Evolutionary conservation across 2,113 vertebrate genomes (phyloP), one percentile per base, ranked within the genome.

Genomic region (Eudyptes chrysolophus): DNA sequence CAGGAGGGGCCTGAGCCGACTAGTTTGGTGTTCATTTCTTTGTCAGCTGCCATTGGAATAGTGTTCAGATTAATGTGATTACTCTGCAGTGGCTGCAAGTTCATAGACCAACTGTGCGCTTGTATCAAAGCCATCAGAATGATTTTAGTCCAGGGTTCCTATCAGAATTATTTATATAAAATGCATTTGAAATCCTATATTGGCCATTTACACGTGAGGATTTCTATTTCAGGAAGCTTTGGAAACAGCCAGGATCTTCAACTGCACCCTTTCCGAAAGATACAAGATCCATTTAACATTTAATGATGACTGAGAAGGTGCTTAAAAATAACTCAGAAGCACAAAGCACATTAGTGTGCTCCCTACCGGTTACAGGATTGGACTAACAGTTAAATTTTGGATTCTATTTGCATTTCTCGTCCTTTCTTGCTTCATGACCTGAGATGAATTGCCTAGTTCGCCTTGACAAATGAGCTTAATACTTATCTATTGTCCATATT

Each of bases 221-320:
- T 92, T 96, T 97, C 96, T 97, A 96, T 97, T 97, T 96, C 79
- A 85, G 93, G 96, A 90, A 55, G 55, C 87, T 87, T 92, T 96
- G 87, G 94, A 96, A 97, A 96, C 84, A 87, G 89, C 51, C 71
- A 93, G 81, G 93, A 92, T 96, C 94, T 96, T 96, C 82, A 93
- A 93, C 82, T 77, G 64, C 64, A 80, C 94, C 78, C 94, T 94
- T 93, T 94, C 89, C 94, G 92, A 93, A 93, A 96, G 96, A 95
- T 85, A 97, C 82, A 84, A 87, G 97, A 96, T 97, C 94, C 95
- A 90, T 97, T 96, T 97, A 96, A 95, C 96, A 96, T 97, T 97
- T 97, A 96, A 91, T 68, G 92, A 96, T 75, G 94, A 70, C 87
- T 74, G 84, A 93, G 95, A 96, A 97, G 84, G 84, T 97, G 49